phyloP scores from a whole-genome alignment of 2,113 vertebrate species.

The Dermatemys mawii region DNA sequence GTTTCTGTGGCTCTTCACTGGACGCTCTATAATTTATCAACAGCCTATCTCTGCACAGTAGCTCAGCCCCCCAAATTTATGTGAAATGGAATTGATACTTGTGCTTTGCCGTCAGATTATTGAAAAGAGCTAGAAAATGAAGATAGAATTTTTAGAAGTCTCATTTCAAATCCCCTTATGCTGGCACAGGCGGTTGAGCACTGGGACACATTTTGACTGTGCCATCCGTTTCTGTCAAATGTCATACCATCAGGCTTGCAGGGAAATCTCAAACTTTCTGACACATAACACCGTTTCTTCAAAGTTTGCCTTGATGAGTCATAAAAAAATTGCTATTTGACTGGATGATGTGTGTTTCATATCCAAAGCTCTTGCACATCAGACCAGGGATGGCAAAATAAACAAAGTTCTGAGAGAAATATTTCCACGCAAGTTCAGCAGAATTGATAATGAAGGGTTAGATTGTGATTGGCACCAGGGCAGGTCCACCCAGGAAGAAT shows the following conservation, averaged over 20 bases:
- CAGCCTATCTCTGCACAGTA: background rate
- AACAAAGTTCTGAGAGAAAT: background rate
- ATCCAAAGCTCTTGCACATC: background rate
- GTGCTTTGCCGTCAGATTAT: background rate
- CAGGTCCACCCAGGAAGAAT: fast-evolving
- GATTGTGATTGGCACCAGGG: background rate
- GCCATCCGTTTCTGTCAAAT: slow-evolving; percentile 27
- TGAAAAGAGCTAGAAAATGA: background rate
- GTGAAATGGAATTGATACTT: background rate
- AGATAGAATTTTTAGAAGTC: background rate
- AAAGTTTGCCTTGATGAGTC: slow-evolving; percentile 26
- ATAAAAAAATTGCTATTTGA: background rate
- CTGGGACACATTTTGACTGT: background rate
- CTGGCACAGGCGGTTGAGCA: background rate
- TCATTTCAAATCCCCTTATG: background rate
- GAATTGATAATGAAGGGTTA: background rate
- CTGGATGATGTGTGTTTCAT: background rate
- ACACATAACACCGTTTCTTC: background rate
- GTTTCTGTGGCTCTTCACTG: background rate
- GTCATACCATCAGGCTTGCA: background rate
- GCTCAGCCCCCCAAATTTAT: background rate
- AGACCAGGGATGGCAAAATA: background rate
- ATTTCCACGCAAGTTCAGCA: background rate
- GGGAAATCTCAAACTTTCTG: slow-evolving; percentile 29
- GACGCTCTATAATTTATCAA: background rate